Conservation (phyloP, 2,888 invertebrate genomes). For the Elmis aenea region DNA sequence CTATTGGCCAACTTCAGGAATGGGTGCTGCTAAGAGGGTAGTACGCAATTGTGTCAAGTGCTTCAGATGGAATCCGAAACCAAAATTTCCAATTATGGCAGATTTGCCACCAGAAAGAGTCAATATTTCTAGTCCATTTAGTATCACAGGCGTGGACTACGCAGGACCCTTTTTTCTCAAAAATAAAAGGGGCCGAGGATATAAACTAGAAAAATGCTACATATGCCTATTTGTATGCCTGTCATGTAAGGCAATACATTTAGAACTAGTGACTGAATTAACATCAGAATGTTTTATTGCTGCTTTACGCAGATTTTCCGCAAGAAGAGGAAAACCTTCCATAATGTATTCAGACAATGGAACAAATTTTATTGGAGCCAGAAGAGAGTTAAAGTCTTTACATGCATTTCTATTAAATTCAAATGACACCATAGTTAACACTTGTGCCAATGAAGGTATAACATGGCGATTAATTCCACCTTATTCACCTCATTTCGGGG, state of each 20-base stretch:
- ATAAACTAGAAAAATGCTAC: constrained; percentile 21
- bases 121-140: constrained; percentile 16
- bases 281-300: constrained; percentile 25
- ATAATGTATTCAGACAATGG: constrained; percentile 13
- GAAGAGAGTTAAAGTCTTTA: constrained; percentile 8
- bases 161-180: constrained; percentile 24
- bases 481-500: constrained; percentile 15
- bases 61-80: constrained; percentile 15
- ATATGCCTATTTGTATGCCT: constrained; percentile 26
- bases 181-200: constrained; percentile 15
- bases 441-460: constrained; percentile 6
- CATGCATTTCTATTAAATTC: neutral
- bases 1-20: constrained; percentile 24
- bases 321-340: constrained; percentile 9
- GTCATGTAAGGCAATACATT: constrained; percentile 25
- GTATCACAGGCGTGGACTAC: constrained; percentile 23
- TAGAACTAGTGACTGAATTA: constrained; percentile 28
- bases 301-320: constrained; percentile 18
- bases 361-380: constrained; percentile 19
- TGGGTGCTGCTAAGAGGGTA: constrained; percentile 11
- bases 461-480: constrained; percentile 19
- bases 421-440: neutral
- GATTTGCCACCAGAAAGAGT: constrained; percentile 25
- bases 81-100: constrained; percentile 26
- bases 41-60: constrained; percentile 23